A percentile compares a stretch with the other conserved stretches of the same genome.
Conservation (phyloP, 2,888 invertebrate genomes). For the Eupithecia pulchellata region DNA sequence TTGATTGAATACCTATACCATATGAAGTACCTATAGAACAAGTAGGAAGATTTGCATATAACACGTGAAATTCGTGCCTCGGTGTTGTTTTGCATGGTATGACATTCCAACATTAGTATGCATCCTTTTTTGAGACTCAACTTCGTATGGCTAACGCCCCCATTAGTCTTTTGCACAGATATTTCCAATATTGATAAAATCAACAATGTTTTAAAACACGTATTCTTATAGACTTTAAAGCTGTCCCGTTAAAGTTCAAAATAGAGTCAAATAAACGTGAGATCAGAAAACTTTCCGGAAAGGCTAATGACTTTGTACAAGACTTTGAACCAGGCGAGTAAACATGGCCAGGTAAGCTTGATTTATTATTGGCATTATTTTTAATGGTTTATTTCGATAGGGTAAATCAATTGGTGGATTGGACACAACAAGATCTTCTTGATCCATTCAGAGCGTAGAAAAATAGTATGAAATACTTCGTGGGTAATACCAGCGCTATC, state of each 20-base stretch:
- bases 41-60: not conserved
- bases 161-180: conserved; percentile 4
- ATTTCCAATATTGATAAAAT: conserved; percentile 14
- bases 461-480: not conserved
- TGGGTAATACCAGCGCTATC: no score
- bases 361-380: conserved; percentile 38
- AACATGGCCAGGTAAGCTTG: conserved; percentile 41
- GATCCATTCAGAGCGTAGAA: not conserved
- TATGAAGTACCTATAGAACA: conserved; percentile 8
- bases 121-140: conserved; percentile 8
- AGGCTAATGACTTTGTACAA: conserved; percentile 61
- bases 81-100: conserved; percentile 8
- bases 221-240: conserved; percentile 10
- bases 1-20: conserved; percentile 5
- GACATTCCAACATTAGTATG: conserved; percentile 15
- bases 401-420: conserved; percentile 12
- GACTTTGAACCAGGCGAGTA: conserved; percentile 50
- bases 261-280: not conserved
- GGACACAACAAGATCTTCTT: not conserved
- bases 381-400: conserved; percentile 22
- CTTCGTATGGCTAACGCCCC: conserved; percentile 12
- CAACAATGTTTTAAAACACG: conserved; percentile 3
- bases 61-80: not conserved
- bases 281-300: conserved; percentile 50
- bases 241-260: conserved; percentile 1